Evolutionary conservation across 35 echinoderm and acorn worm species (phyloP), one percentile per base, ranked within the genome.

Genomic region (Heliocidaris erythrogramma): DNA sequence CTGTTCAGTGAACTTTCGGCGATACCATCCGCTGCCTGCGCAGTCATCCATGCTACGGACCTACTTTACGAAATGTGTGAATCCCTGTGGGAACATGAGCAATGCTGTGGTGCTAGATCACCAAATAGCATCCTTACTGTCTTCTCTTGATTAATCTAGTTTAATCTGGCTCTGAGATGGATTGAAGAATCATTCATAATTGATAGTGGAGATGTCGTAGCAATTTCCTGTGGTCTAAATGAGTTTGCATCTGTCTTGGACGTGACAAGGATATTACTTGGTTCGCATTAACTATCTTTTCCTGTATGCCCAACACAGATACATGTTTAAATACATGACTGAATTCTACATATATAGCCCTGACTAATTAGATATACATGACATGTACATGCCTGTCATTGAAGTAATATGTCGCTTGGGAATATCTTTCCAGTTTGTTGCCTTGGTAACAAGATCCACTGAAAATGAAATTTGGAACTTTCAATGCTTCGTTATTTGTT

Each of bases 1-100:
- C 65, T 78, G 65, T 78, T 78, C 65, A 78, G n/a, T 78, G 65
- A 78, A 78, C 65, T 78, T 78, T 78, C n/a, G 65, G n/a, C 65
- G 18, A 78, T 18, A 24, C 21, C 27, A 78, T 78, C 65, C 7
- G 7, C 21, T n/a, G 65, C n/a, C n/a, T n/a, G n/a, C n/a, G n/a
- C 27, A 78, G 17, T 78, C 65, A 78, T 27, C 65, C 65, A n/a
- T 78, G 65, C 65, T 78, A 78, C 27, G 18, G 65, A n/a, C 65
- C 65, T 27, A 78, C 65, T 78, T 78, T n/a, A 78, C 1, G 21
- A n/a, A 78, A 78, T 78, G 65, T 78, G 18, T 78, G 65, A 27
- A 78, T n/a, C 65, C 27, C 65, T 78, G 65, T 78, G 65, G 65
- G 27, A 21, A 21, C 8, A n/a, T n/a, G 65, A 78, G 65, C 21